A percentile compares a stretch with the other conserved stretches of the same genome.
phyloP scores from a whole-genome alignment of 2,113 vertebrate species.

The Sorex araneus region DNA sequence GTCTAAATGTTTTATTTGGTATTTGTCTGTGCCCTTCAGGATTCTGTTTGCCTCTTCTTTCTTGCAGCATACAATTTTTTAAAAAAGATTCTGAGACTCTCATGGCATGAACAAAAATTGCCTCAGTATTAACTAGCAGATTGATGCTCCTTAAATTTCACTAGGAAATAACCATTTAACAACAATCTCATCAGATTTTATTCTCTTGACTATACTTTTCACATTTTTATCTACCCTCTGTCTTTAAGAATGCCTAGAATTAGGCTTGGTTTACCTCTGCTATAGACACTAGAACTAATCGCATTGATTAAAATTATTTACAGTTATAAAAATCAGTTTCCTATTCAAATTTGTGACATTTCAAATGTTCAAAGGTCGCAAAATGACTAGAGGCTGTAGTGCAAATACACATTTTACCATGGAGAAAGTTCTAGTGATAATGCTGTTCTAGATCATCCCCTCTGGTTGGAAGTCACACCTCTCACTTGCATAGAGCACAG shows the following conservation, averaged over 20 bases:
- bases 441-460: neutral
- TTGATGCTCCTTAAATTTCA: constrained; percentile 59
- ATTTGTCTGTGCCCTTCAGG: constrained; percentile 20
- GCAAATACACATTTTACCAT: neutral
- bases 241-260: constrained; percentile 52
- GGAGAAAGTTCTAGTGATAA: neutral
- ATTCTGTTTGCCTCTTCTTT: constrained; percentile 45
- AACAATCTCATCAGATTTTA: constrained; percentile 39
- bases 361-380: neutral
- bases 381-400: neutral
- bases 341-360: neutral
- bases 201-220: constrained; percentile 25
- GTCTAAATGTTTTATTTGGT: constrained; percentile 64
- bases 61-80: constrained; percentile 32
- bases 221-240: neutral
- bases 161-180: constrained; percentile 65
- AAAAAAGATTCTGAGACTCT: constrained; percentile 60
- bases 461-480: neutral
- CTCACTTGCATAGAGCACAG: constrained; percentile 11
- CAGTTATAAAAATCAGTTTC: constrained; percentile 18
- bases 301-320: constrained; percentile 14
- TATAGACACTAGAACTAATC: neutral
- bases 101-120: constrained; percentile 60
- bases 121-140: constrained; percentile 58
- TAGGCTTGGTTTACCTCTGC: neutral